These are phyloP conservation scores for Helarctos malayanus DNA, from an alignment of 2,797 vertebrate genomes.

Conservation along the genomic window DNA sequence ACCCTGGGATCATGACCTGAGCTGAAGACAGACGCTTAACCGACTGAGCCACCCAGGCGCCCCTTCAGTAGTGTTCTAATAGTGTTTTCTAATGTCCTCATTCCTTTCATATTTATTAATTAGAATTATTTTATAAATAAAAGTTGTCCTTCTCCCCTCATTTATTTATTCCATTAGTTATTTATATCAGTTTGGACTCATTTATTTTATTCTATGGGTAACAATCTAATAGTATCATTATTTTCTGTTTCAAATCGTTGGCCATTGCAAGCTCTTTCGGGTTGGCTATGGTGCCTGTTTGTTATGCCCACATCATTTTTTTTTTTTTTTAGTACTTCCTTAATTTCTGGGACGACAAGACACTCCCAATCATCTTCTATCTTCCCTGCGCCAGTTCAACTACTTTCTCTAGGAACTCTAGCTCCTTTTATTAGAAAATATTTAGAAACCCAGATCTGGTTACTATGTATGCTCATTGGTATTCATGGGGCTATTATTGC, in stretches of 20 bases:
- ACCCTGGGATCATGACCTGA: too few species aligned
- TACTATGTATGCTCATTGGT: not conserved
- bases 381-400: not conserved
- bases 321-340: not conserved
- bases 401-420: not conserved
- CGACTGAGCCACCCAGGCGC: too few species aligned
- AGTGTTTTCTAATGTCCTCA: not conserved
- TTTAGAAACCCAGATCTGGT: not conserved
- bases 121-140: constrained; percentile 20
- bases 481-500: not conserved
- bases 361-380: not conserved
- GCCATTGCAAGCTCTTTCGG: not conserved
- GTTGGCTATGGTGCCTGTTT: not conserved
- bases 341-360: not conserved
- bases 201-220: not conserved
- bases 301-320: not conserved
- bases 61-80: not conserved
- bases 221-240: not conserved
- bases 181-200: not conserved
- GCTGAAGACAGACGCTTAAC: too few species aligned
- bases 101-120: not conserved
- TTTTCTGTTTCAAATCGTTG: constrained; percentile 7
- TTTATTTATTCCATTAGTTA: not conserved
- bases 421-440: not conserved
- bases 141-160: not conserved